Evolutionary conservation across 2,113 vertebrate genomes (phyloP), one percentile per base, ranked within the genome.

Genomic region (Salvelinus fontinalis): DNA sequence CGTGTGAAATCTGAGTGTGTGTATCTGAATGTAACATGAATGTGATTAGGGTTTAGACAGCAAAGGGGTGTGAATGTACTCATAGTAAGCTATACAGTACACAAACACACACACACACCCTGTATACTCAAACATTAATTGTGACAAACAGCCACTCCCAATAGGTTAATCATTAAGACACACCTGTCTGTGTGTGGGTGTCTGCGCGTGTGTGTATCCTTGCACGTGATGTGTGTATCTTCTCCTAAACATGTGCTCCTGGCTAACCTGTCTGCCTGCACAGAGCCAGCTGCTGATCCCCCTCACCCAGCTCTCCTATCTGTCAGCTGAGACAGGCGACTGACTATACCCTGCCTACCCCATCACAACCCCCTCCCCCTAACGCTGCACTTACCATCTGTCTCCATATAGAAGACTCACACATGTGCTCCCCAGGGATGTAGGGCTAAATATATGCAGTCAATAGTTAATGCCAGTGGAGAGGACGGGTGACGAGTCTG

Each of bases 1-100:
- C 2, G 9, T 9, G 39, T 44, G 39, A 44, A 44, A 1, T 44
- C 39, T 44, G 39, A 44, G 39, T 39, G 39, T 44, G 8, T 44
- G 39, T 9, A 44, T 62, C 88, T 44, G 2, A 34, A 70, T 82
- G 74, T 72, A 82, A 81, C 78, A 83, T 59, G 81, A 79, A 81
- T 76, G 73, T 75, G 72, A 88, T 88, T 82, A 83, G 72, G 70
- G 84, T 44, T 44, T 44, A 44, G 79, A 84, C 74, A 83, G 57
- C n/a, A 14, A 11, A n/a, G 14, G 70, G 18, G 29, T 77, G 74
- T 64, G 39, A 49, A 70, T 26, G n/a, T 22, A 51, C 12, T 5
- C 18, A 70, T 14, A 5, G 12, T 68, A 27, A 16, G 31, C 39
- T 9, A 7, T 34, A 34, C 18, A 14, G 27, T 6, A 39, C 11